Evolutionary conservation across 2,888 invertebrate species (phyloP), one percentile per base, ranked within the genome.

Genomic region (Machimus rusticus): DNA sequence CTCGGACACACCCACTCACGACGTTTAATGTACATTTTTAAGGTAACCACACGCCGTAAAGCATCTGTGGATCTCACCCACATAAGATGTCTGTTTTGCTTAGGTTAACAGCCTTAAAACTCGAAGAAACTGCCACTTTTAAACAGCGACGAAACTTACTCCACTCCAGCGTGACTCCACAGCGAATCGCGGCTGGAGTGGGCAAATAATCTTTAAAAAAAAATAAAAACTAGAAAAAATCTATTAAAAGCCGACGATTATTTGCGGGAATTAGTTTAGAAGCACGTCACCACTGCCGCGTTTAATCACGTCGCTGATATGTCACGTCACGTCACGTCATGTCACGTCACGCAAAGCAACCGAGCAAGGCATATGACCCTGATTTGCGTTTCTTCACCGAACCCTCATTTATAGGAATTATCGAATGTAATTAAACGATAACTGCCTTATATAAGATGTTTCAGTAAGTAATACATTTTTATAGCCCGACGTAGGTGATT

Each of bases 381-480:
- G 12, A 66, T 66, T 66, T 66, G 66, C 66, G 66, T 66, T 66
- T 66, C 66, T 66, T 66, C 66, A 66, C 66, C 66, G 66, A 66
- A 23, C 66, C 66, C 66, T 66, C 66, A 66, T 66, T 66, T 66
- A 66, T 76, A 76, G 28, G 66, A 82, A 66, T 51, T 51, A 81
- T 51, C 55, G 43, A 51, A 82, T 37, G 37, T 57, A 82, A 57
- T 82, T 82, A 51, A 82, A 82, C 82, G 51, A 55, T 28, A 82
- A 82, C 82, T 82, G 82, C 82, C 82, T 82, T 82, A 82, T 55
- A 81, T 34, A 66, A 82, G 37, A 82, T 37, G 82, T 82, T 82
- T 82, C 82, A 82, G 28, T 57, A 82, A 82, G 34, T n/a, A 66
- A 57, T 28, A 37, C 37, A 55, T 55, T 81, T 76, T 76, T 76